Conservation (phyloP, 1,140 invertebrate genomes). For the Caenorhabditis briggsae region DNA sequence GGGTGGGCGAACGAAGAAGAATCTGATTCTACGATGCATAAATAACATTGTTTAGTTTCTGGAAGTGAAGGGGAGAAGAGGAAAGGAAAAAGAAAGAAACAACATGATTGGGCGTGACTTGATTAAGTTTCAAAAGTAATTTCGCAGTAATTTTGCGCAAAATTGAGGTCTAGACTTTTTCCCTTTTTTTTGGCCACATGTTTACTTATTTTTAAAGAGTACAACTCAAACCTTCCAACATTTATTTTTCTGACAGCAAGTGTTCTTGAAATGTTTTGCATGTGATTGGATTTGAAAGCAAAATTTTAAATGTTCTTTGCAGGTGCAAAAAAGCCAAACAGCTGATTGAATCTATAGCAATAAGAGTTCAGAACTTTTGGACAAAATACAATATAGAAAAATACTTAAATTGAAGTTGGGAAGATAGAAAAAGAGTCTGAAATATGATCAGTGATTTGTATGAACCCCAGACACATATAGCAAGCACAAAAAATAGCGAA, state of each 20-base stretch:
- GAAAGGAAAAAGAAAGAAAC: neutral
- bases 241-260: too few relatives aligned
- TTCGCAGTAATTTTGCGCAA: neutral
- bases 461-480: conserved; percentile 20
- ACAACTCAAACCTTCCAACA: too few relatives aligned
- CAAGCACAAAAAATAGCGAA: neutral
- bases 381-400: too few relatives aligned
- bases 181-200: neutral
- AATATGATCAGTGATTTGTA: conserved; percentile 52
- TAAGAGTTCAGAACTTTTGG: neutral
- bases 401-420: too few relatives aligned
- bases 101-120: conserved; percentile 16
- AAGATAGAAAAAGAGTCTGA: conserved; percentile 1
- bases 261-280: neutral
- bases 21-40: conserved; percentile 35
- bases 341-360: neutral
- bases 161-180: neutral
- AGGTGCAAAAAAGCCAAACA: neutral
- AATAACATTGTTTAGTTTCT: conserved; percentile 51
- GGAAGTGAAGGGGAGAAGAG: neutral
- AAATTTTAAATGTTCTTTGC: neutral
- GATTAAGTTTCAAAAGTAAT: conserved; percentile 42
- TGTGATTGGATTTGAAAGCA: neutral
- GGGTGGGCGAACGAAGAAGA: conserved; percentile 15
- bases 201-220: too few relatives aligned